A percentile compares a stretch with the other conserved stretches of the same genome.
Evolutionary conservation across 2,797 vertebrate species (phyloP).

Genomic region (Limosa lapponica): DNA sequence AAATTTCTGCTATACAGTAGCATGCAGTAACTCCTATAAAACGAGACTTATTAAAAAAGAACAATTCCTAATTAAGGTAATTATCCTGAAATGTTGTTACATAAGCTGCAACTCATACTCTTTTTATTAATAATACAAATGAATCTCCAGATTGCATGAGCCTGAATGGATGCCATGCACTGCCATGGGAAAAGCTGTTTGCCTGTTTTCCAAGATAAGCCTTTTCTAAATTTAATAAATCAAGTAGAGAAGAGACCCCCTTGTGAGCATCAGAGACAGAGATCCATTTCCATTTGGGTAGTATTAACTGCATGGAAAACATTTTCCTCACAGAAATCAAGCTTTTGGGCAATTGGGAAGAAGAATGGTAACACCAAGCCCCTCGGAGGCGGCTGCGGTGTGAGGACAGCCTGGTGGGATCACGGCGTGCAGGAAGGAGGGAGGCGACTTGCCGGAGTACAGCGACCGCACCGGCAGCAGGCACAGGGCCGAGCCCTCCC

Average conservation of each 20-base stretch:
- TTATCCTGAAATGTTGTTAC: background rate
- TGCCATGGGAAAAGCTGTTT: background rate
- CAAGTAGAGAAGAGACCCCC: background rate
- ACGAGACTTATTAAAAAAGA: background rate
- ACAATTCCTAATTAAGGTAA: background rate
- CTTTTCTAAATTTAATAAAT: background rate
- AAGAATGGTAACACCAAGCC: rapidly evolving
- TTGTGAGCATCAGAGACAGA: background rate
- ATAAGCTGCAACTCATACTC: background rate
- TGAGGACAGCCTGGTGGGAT: rapidly evolving
- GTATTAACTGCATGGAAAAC: rapidly evolving
- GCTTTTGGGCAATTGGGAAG: background rate
- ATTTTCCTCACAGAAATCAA: background rate
- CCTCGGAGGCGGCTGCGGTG: rapidly evolving
- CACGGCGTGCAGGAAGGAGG: background rate
- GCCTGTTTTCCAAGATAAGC: background rate
- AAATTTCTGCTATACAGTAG: background rate
- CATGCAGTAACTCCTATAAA: background rate
- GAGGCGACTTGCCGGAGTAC: rapidly evolving
- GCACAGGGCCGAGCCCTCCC: background rate
- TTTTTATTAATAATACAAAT: background rate
- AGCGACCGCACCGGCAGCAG: background rate
- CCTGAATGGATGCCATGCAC: background rate
- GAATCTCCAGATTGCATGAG: background rate
- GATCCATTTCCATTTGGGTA: background rate